Evolutionary conservation across 2,888 invertebrate species (phyloP), one percentile per base, ranked within the genome.

Genomic region (Paralinhomoeus sp.): DNA sequence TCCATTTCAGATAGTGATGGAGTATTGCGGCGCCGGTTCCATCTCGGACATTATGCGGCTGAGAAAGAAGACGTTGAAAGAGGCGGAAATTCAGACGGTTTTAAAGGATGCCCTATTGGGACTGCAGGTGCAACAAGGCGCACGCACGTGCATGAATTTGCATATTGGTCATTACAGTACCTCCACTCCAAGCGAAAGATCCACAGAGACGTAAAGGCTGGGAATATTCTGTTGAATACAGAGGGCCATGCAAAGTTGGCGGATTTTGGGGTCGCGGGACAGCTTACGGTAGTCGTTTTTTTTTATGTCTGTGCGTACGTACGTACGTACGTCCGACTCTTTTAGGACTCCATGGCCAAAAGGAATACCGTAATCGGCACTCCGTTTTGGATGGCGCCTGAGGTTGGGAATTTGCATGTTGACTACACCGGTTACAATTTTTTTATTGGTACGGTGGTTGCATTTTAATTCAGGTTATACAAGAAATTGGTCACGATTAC

Each of bases 1-100:
- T n/a, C n/a, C n/a, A n/a, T n/a, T n/a, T 22, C 63, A 82, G 85
- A 97, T 97, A 65, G 93, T 97, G 48, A 97, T 97, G 97, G 97
- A 99, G 64, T 99, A 93, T n/a, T 99, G 97, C 66, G 93, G 93
- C 33, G 97, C 91, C 41, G 97, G 97, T 24, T 93, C 93, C 39
- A 93, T 99, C 12, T 91, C 91, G 1, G 97, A 99, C 65, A 91
- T 99, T 52, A 99, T 99, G 89, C 75, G 89, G 63, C 70, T 93
- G 55, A 72, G 97, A 24, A 87, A 91, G 68, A 93, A 93, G 67
- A 93, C 93, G 1, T 64, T 71, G 12, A 77, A 78, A 1, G 97
- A 99, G 65, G 82, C 82, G 57, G 91, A 97, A 68, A 97, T 97
- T n/a, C n/a, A n/a, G n/a, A n/a, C n/a, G n/a, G n/a, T n/a, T n/a